A percentile compares a stretch with the other conserved stretches of the same genome.
Evolutionary conservation across 2,797 vertebrate genomes (phyloP).

Genomic region (Gallirallus australis): DNA sequence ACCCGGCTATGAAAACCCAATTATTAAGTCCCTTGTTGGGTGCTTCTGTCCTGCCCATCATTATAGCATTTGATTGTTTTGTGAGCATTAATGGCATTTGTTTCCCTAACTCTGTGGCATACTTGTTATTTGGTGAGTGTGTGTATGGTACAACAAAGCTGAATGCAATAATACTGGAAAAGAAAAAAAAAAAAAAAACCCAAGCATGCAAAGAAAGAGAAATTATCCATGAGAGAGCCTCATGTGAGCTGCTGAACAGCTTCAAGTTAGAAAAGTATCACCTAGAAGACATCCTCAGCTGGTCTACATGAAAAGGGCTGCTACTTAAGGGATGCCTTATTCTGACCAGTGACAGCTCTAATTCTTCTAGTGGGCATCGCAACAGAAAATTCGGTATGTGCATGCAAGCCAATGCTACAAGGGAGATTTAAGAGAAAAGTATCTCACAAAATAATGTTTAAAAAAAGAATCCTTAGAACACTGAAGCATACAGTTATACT

Average conservation of each 20-base stretch:
- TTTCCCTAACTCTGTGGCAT: background rate
- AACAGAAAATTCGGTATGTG: background rate
- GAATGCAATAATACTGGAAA: background rate
- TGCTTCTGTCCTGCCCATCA: background rate
- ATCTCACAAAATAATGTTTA: background rate
- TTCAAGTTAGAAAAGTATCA: background rate
- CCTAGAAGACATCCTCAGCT: background rate
- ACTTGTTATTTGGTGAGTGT: background rate
- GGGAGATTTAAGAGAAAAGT: background rate
- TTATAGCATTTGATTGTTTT: background rate
- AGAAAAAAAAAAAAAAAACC: background rate
- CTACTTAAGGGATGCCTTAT: background rate
- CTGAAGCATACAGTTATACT: background rate
- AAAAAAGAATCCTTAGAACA: background rate
- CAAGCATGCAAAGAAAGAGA: background rate
- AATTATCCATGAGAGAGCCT: background rate
- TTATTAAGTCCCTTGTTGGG: background rate
- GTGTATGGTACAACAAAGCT: background rate
- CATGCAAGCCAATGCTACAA: background rate
- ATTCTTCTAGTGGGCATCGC: background rate
- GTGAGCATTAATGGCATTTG: background rate
- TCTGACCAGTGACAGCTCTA: background rate
- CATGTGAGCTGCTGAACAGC: background rate
- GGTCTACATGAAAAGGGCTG: background rate
- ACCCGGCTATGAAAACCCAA: background rate